Evolutionary conservation across 2,797 vertebrate species (phyloP).

Genomic region (Tokudaia muenninki): DNA sequence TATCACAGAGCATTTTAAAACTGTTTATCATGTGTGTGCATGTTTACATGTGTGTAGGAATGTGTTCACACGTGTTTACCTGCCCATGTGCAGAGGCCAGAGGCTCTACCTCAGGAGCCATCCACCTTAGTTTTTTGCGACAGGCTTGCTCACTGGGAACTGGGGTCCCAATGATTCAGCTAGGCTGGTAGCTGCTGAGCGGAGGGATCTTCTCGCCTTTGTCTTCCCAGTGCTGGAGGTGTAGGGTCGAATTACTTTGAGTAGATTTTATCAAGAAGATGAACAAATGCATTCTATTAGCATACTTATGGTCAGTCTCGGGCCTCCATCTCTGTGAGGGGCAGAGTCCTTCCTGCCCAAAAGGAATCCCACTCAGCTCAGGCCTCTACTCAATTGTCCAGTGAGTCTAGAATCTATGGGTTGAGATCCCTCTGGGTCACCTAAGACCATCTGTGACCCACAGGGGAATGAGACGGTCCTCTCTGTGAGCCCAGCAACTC

Average conservation of each 20-base stretch:
- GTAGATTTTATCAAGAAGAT: not conserved
- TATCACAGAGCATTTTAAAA: not conserved
- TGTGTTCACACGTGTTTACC: not conserved
- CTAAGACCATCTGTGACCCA: not conserved
- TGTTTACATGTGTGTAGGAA: not conserved
- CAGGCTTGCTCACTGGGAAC: not conserved
- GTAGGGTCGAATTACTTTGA: not conserved
- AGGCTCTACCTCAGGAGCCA: not conserved
- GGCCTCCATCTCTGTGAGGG: not conserved
- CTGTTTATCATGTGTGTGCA: not conserved
- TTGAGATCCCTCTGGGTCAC: not conserved
- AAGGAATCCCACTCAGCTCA: not conserved
- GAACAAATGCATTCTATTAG: not conserved
- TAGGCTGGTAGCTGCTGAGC: not conserved
- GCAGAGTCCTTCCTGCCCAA: not conserved
- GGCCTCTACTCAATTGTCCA: not conserved
- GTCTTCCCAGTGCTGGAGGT: not conserved
- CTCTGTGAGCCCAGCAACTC: not conserved
- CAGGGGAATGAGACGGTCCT: not conserved
- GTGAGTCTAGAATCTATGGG: not conserved
- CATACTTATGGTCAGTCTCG: fast-evolving
- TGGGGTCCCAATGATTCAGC: not conserved
- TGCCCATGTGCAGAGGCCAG: not conserved
- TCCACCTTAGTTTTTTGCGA: not conserved
- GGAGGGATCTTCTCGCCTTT: not conserved